Evolutionary conservation across 2,113 vertebrate genomes (phyloP).

Genomic region (Dicerorhinus sumatrensis): DNA sequence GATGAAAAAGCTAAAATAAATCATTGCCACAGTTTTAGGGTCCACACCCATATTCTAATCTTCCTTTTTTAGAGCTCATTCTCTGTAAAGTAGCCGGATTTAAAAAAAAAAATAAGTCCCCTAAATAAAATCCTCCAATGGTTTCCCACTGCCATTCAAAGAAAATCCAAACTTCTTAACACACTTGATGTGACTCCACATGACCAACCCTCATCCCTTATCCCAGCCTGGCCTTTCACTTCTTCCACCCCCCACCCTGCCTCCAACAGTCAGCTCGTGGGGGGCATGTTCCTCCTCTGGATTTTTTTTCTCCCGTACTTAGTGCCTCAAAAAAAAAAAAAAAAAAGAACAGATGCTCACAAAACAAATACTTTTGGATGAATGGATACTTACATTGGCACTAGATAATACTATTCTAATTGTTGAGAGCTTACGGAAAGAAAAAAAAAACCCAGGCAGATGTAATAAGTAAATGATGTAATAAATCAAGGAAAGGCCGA

Average conservation of each 20-base stretch:
- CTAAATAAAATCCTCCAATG: neutral
- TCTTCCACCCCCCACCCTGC: neutral
- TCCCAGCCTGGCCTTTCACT: fast-evolving
- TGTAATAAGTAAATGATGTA: neutral
- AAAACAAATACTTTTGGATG: neutral
- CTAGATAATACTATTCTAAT: neutral
- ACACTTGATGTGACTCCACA: neutral
- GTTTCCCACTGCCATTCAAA: neutral
- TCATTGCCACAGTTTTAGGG: neutral
- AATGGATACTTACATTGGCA: neutral
- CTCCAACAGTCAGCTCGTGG: too few species aligned
- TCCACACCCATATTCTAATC: neutral
- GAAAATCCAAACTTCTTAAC: neutral
- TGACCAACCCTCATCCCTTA: neutral
- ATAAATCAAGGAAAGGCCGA: conserved; percentile 5
- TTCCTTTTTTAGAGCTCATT: neutral
- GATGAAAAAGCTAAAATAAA: neutral
- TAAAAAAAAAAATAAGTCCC: neutral
- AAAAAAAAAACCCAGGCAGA: neutral
- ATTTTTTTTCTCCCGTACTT: neutral
- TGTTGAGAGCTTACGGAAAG: neutral
- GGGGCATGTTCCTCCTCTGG: neutral
- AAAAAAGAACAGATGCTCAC: neutral
- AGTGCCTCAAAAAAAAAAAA: neutral
- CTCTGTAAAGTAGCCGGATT: neutral